phyloP scores from a whole-genome alignment of 2,888 invertebrate genomes.

The Boloria euphrosyne region DNA sequence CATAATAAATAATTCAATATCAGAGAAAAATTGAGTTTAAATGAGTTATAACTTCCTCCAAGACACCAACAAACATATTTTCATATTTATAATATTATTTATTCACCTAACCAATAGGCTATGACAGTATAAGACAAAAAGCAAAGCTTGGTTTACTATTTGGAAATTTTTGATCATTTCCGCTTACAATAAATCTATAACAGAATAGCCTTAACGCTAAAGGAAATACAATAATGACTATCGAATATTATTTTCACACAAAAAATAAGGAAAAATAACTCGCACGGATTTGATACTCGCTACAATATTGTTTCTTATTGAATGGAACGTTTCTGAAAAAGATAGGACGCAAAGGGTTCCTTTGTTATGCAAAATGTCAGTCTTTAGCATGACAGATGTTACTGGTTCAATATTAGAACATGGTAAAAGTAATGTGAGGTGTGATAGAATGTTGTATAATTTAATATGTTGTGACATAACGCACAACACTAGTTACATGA shows the following conservation, averaged over 20 bases:
- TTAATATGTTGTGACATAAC: too few species aligned
- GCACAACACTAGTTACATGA: too few species aligned
- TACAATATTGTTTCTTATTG: slow-evolving; percentile 24
- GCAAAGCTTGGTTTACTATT: slow-evolving; percentile 10
- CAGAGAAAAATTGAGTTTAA: too few species aligned
- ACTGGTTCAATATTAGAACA: neutral
- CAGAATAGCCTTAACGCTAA: slow-evolving; percentile 6
- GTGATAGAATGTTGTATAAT: neutral
- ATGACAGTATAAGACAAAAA: neutral
- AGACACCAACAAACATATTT: too few species aligned
- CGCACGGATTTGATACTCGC: slow-evolving; percentile 1
- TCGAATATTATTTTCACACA: slow-evolving; percentile 30
- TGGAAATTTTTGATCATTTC: slow-evolving; percentile 15
- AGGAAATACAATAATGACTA: slow-evolving; percentile 23
- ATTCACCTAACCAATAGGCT: too few species aligned
- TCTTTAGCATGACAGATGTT: neutral
- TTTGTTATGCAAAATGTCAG: neutral
- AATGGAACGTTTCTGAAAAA: neutral
- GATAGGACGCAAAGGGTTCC: neutral
- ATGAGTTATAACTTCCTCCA: too few species aligned
- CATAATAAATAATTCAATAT: too few species aligned
- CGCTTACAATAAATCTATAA: slow-evolving; percentile 19
- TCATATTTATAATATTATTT: neutral
- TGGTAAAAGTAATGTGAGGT: neutral
- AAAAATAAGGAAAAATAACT: slow-evolving; percentile 28